Conservation (phyloP, 1,140 invertebrate genomes). For the Oreohelix idahoensis region DNA sequence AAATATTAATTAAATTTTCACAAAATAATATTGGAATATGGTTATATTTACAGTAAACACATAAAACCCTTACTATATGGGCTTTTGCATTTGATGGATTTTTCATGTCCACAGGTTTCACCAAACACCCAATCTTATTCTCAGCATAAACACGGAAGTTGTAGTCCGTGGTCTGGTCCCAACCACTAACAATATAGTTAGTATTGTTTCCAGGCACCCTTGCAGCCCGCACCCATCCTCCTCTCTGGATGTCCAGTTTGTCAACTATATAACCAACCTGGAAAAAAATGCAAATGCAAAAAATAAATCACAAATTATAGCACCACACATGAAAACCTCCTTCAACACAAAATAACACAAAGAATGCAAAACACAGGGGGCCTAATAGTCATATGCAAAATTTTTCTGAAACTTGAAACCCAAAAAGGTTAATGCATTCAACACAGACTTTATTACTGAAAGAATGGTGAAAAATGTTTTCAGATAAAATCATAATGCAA, state of each 20-base stretch:
- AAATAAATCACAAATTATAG: no score
- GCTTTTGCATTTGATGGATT: conserved; percentile 87
- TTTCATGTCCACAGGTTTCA: conserved; percentile 87
- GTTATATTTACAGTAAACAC: neutral
- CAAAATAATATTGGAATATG: neutral
- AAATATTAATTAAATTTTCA: no score
- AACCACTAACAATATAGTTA: conserved; percentile 81
- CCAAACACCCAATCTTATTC: conserved; percentile 96
- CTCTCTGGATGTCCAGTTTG: conserved; percentile 79
- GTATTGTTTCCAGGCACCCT: conserved; percentile 76
- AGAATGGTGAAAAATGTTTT: neutral
- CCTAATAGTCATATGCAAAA: no score
- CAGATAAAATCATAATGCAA: neutral
- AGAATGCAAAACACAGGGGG: no score
- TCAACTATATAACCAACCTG: conserved; percentile 70
- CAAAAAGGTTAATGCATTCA: no score
- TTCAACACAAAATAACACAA: no score
- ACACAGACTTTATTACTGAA: no score
- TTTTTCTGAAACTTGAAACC: no score
- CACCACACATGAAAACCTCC: no score
- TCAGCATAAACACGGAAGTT: conserved; percentile 97
- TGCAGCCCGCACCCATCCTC: conserved; percentile 87
- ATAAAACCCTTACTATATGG: conserved; percentile 74
- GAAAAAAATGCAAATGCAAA: no score
- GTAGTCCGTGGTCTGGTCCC: conserved; percentile 94